Percentiles rank a stretch among this genome's conserved stretches.
These are phyloP conservation scores for Adelphocoris suturalis DNA, from an alignment of 2,888 invertebrate species.

Conservation along the genomic window DNA sequence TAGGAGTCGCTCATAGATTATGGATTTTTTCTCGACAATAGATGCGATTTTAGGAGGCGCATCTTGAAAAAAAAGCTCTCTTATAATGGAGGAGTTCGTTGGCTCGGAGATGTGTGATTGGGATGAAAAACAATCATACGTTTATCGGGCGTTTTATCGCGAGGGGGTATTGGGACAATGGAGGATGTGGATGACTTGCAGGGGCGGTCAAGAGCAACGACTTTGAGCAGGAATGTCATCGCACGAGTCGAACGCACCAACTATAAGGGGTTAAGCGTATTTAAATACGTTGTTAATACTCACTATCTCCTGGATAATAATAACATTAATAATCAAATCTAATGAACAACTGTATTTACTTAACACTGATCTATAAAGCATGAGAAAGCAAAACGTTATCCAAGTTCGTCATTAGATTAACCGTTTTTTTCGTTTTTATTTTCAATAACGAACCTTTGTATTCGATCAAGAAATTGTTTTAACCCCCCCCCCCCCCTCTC, in stretches of 20 bases:
- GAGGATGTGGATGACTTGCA: constrained; percentile 28
- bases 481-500: too few species aligned
- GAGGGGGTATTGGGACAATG: constrained; percentile 24
- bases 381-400: too few species aligned
- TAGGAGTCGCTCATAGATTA: constrained; percentile 18
- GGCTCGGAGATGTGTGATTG: constrained; percentile 40
- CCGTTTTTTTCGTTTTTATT: too few species aligned
- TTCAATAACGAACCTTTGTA: too few species aligned
- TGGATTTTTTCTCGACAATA: constrained; percentile 43
- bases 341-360: too few species aligned
- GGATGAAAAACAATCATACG: constrained; percentile 44
- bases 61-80: neutral
- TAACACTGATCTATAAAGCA: too few species aligned
- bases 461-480: too few species aligned
- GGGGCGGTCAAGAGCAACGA: constrained; percentile 49
- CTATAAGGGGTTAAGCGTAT: too few species aligned
- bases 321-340: too few species aligned
- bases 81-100: constrained; percentile 30
- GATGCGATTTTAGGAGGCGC: constrained; percentile 25
- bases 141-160: constrained; percentile 22
- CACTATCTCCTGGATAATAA: neutral
- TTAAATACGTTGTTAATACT: neutral
- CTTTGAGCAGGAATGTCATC: neutral
- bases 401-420: too few species aligned
- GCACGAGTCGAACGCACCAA: neutral